Percentiles rank a stretch among this genome's conserved stretches.
phyloP scores from a whole-genome alignment of 1,140 invertebrate genomes.

The Ceratina calcarata region DNA sequence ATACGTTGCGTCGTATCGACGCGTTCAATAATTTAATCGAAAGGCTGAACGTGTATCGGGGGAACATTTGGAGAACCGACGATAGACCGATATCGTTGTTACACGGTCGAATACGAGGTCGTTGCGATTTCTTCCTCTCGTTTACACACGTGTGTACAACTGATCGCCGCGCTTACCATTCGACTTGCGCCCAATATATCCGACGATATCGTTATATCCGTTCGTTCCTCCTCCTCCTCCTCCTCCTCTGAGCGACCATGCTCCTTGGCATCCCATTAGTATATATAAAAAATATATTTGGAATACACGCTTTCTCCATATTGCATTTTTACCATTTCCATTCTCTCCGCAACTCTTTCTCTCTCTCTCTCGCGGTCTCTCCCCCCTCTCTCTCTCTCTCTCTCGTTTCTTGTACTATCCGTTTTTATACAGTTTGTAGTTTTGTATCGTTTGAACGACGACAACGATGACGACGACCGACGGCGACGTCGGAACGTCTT shows the following conservation, averaged over 20 bases:
- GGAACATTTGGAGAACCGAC: too few species aligned
- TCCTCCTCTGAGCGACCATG: conserved; percentile 59
- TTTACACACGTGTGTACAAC: too few species aligned
- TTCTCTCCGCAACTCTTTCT: background rate
- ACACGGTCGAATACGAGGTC: too few species aligned
- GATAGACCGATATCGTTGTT: too few species aligned
- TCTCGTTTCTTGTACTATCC: conserved; percentile 73
- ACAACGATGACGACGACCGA: too few species aligned
- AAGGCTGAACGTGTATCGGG: too few species aligned
- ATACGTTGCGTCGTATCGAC: too few species aligned
- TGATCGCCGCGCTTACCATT: too few species aligned
- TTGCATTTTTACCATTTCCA: conserved; percentile 71
- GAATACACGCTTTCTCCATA: conserved; percentile 76
- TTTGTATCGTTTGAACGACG: conserved; percentile 49
- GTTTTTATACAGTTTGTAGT: conserved; percentile 65
- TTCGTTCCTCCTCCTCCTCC: too few species aligned
- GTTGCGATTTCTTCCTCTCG: too few species aligned
- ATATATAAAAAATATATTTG: conserved; percentile 79
- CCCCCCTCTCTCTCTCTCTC: conserved; percentile 34
- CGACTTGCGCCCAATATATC: conserved; percentile 32
- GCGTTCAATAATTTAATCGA: too few species aligned
- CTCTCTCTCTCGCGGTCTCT: background rate
- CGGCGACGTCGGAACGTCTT: conserved; percentile 53
- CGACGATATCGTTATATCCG: background rate
- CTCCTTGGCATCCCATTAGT: conserved; percentile 73